phyloP scores from a whole-genome alignment of 2,888 invertebrate genomes.

The Caenorhabditis doughertyi region DNA sequence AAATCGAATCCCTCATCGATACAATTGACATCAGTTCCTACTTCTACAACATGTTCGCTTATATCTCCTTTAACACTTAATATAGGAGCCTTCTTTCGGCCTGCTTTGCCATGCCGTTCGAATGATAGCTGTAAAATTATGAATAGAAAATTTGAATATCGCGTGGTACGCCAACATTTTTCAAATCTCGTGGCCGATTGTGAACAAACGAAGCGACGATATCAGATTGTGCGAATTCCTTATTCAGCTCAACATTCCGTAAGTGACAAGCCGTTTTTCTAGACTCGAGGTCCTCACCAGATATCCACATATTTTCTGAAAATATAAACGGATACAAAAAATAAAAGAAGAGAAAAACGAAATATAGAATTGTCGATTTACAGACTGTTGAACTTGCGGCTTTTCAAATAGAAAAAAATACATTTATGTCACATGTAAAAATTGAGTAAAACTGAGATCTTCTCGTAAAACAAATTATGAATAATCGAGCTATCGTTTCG shows the following conservation, averaged over 20 bases:
- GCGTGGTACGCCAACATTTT: slow-evolving; percentile 4
- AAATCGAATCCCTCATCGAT: slow-evolving; percentile 71
- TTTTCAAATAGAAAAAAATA: no score
- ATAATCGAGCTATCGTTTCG: no score
- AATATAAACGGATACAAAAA: no score
- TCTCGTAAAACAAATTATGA: no score
- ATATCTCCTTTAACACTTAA: slow-evolving; percentile 50
- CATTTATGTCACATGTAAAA: no score
- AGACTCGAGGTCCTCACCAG: slow-evolving; percentile 32
- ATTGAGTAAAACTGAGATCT: no score
- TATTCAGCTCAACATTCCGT: slow-evolving; percentile 37
- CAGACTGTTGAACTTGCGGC: no score
- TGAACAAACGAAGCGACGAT: slow-evolving; percentile 65
- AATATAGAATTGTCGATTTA: no score
- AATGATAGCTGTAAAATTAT: slow-evolving; percentile 42
- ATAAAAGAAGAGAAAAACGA: no score
- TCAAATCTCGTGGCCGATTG: slow-evolving; percentile 52
- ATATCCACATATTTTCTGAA: slow-evolving; percentile 52
- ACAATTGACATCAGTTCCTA: slow-evolving; percentile 68
- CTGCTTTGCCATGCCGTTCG: slow-evolving; percentile 41
- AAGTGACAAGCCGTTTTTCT: slow-evolving; percentile 22
- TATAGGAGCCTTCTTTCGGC: slow-evolving; percentile 49
- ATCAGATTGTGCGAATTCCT: slow-evolving; percentile 53
- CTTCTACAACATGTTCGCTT: slow-evolving; percentile 60
- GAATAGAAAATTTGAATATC: not conserved